Conservation (phyloP, 2,888 invertebrate species). For the Rhimphoctona megacephalus region DNA sequence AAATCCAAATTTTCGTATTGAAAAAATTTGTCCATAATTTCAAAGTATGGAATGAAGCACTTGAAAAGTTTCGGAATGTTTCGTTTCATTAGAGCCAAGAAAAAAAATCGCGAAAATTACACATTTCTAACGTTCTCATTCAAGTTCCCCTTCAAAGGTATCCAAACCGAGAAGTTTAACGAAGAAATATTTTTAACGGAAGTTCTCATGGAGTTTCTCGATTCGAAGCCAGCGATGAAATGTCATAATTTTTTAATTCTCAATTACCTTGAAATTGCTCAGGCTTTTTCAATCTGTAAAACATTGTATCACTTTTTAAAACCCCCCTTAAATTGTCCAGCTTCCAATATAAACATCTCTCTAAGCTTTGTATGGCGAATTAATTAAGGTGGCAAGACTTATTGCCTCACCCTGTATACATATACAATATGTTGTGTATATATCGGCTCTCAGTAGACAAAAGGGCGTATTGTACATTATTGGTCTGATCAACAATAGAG, state of each 20-base stretch:
- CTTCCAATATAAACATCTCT: background rate
- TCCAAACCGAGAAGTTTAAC: background rate
- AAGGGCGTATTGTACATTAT: constrained; percentile 21
- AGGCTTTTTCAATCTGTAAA: background rate
- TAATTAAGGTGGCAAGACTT: background rate
- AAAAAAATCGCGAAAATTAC: background rate
- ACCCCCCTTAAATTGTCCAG: background rate
- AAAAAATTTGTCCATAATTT: too few species aligned
- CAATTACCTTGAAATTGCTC: background rate
- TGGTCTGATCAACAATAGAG: background rate
- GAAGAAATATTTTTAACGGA: background rate
- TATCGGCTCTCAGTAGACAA: background rate
- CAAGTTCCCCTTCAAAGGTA: background rate
- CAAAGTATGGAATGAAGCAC: too few species aligned
- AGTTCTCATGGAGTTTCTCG: background rate
- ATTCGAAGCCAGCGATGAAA: background rate
- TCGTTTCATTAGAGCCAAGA: too few species aligned
- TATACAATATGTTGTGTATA: background rate
- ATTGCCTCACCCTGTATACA: background rate
- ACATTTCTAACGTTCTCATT: background rate
- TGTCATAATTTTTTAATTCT: background rate
- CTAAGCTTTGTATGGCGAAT: background rate
- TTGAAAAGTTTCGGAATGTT: too few species aligned
- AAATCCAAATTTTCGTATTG: too few species aligned
- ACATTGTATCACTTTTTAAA: background rate